Evolutionary conservation across 1,140 invertebrate genomes (phyloP).

Genomic region (Pollicipes pollicipes): DNA sequence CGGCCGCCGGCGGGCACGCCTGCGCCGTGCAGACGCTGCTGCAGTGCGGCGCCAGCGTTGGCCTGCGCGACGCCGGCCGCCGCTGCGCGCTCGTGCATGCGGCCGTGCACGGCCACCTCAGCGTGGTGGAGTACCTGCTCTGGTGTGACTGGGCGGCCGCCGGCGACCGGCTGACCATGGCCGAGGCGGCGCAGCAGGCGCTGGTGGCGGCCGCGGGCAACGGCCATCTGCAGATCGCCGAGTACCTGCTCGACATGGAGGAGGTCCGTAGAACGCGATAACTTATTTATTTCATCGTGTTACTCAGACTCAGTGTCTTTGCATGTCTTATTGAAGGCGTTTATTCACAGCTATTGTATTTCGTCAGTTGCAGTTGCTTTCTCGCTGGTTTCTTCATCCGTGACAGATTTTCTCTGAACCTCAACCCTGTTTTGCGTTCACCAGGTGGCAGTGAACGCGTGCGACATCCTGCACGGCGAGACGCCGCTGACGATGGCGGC

Average conservation of each 20-base stretch:
- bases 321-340: too few relatives aligned
- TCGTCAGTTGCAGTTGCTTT: too few relatives aligned
- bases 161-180: constrained; percentile 32
- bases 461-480: constrained; percentile 43
- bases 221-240: constrained; percentile 63
- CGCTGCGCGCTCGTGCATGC: constrained; percentile 70
- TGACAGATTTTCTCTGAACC: too few relatives aligned
- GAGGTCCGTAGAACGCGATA: constrained; percentile 25
- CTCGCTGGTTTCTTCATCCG: too few relatives aligned
- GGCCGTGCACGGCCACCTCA: constrained; percentile 72
- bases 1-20: constrained; percentile 60
- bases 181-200: constrained; percentile 48
- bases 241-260: constrained; percentile 72
- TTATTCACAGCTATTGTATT: too few relatives aligned
- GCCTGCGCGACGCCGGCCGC: constrained; percentile 44
- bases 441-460: not conserved
- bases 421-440: too few relatives aligned
- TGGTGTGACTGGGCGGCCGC: constrained; percentile 54
- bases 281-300: too few relatives aligned
- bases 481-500: constrained; percentile 75
- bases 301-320: too few relatives aligned
- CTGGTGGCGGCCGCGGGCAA: constrained; percentile 72
- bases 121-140: constrained; percentile 64
- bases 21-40: constrained; percentile 45
- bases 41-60: constrained; percentile 38